Conservation (phyloP, 2,113 vertebrate genomes). For the Crocuta crocuta region DNA sequence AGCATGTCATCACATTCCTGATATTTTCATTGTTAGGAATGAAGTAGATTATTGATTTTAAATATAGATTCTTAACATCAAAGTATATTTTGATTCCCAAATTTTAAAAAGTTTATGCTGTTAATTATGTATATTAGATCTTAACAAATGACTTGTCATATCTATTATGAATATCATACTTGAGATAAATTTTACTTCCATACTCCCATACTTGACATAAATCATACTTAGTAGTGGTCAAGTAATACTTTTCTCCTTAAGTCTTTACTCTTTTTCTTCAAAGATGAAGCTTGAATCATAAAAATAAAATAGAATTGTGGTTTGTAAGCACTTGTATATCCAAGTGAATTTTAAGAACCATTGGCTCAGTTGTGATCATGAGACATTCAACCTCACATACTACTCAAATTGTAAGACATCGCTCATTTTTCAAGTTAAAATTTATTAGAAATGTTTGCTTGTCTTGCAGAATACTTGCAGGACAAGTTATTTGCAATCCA, state of each 20-base stretch:
- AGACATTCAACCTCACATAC: too few relatives aligned
- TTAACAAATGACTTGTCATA: neutral
- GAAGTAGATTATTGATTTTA: neutral
- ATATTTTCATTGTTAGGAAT: neutral
- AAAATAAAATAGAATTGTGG: neutral
- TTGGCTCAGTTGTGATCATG: too few relatives aligned
- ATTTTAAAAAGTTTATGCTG: neutral
- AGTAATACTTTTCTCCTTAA: neutral
- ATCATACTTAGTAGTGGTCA: neutral
- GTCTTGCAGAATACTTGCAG: too few relatives aligned
- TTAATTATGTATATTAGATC: neutral
- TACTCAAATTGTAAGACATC: too few relatives aligned
- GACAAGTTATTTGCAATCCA: too few relatives aligned
- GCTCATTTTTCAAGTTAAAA: too few relatives aligned
- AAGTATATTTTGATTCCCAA: neutral
- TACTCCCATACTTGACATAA: neutral
- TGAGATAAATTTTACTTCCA: neutral
- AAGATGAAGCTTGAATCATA: neutral
- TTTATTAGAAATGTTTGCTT: too few relatives aligned
- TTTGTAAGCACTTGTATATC: too few relatives aligned
- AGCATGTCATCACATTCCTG: neutral
- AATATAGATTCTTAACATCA: neutral
- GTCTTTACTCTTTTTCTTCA: slow-evolving; percentile 11
- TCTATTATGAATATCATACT: neutral
- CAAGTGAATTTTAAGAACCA: too few relatives aligned